Conservation (phyloP, 2,113 vertebrate species). For the Cynoglossus semilaevis region DNA sequence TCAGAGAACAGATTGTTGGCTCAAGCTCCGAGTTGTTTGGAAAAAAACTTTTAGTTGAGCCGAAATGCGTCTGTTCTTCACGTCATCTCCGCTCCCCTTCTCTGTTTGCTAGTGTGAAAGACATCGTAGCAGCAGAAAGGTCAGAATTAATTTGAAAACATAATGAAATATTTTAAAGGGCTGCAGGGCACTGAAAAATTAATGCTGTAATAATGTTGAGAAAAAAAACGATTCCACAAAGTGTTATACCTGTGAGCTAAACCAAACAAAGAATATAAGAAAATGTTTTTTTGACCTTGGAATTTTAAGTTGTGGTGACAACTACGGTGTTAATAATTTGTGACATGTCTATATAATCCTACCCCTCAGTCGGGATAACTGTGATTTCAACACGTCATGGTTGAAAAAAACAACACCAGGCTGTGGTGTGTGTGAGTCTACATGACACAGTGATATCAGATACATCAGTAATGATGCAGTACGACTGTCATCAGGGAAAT, state of each 20-base stretch:
- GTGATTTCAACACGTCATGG: too few species aligned
- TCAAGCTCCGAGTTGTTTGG: constrained; percentile 15
- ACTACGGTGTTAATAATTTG: too few species aligned
- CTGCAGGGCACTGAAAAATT: constrained; percentile 22
- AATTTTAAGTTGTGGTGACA: too few species aligned
- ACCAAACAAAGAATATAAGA: not conserved
- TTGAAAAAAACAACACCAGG: not conserved
- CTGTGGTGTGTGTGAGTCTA: not conserved
- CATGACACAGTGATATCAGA: not conserved
- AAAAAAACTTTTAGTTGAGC: constrained; percentile 24
- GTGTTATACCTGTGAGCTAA: not conserved
- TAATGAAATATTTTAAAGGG: constrained; percentile 41
- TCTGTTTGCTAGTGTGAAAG: constrained; percentile 29
- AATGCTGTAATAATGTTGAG: not conserved
- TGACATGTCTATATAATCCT: too few species aligned
- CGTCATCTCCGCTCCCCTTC: constrained; percentile 7
- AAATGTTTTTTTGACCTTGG: too few species aligned
- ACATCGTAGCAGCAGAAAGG: constrained; percentile 32
- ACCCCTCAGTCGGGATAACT: too few species aligned
- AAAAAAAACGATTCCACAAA: constrained; percentile 7
- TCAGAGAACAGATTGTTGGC: constrained; percentile 10
- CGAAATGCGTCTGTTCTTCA: constrained; percentile 8
- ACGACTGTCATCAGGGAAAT: constrained; percentile 28
- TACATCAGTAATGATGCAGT: constrained; percentile 12
- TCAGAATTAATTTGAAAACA: constrained; percentile 40